These are phyloP conservation scores for Deroptyus accipitrinus DNA, from an alignment of 2,113 vertebrate species.

Conservation along the genomic window DNA sequence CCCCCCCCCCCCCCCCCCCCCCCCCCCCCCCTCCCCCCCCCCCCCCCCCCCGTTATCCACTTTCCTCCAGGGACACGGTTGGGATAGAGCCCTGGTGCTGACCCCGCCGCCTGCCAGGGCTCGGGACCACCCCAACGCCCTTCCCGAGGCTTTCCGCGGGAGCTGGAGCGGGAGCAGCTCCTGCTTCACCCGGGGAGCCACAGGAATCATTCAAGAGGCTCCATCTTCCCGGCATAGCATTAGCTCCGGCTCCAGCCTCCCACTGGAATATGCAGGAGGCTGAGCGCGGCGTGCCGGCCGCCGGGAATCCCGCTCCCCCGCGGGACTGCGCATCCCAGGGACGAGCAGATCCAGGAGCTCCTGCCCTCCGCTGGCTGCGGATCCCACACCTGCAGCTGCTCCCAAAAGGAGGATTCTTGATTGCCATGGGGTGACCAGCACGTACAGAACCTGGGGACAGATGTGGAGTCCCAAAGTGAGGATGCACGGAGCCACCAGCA, in stretches of 20 bases:
- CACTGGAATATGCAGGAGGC: neutral
- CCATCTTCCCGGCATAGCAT: neutral
- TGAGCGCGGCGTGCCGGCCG: neutral
- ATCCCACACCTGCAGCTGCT: neutral
- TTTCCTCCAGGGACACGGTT: neutral
- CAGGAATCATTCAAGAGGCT: neutral
- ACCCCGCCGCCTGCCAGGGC: neutral
- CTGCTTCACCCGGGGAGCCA: neutral
- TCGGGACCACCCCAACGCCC: neutral
- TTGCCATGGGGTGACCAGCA: neutral
- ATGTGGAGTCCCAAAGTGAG: accelerated
- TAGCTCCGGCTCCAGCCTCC: neutral
- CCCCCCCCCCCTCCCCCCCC: too few species aligned
- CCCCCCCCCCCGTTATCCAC: neutral
- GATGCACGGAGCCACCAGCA: neutral
- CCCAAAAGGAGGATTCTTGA: neutral
- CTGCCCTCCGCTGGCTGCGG: neutral
- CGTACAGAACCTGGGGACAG: accelerated
- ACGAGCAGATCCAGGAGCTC: neutral
- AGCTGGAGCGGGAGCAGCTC: neutral
- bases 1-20: accelerated
- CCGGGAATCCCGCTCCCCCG: neutral
- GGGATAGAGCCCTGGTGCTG: neutral
- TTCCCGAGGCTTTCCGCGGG: neutral
- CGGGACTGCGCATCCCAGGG: too few species aligned